Evolutionary conservation across 2,888 invertebrate genomes (phyloP).

Genomic region (Cyclophora albipunctata): DNA sequence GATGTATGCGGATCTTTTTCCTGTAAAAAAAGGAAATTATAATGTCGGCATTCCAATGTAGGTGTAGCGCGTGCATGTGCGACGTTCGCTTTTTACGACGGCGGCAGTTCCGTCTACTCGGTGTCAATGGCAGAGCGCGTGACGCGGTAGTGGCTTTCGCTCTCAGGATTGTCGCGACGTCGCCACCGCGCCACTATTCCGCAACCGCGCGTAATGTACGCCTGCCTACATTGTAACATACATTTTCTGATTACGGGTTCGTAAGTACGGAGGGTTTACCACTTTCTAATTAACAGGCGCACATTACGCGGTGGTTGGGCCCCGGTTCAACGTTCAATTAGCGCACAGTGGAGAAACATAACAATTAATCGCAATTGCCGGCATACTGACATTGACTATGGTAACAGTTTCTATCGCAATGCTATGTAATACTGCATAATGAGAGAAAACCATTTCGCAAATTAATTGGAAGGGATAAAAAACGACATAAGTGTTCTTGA

Average conservation of each 20-base stretch:
- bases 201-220: conserved; percentile 40
- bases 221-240: conserved; percentile 28
- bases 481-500: not conserved
- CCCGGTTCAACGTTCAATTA: conserved; percentile 34
- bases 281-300: conserved; percentile 45
- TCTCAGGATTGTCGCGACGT: conserved; percentile 34
- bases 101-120: conserved; percentile 47
- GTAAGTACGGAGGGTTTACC: conserved; percentile 26
- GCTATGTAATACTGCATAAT: conserved; percentile 22
- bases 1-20: conserved; percentile 74
- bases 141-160: conserved; percentile 62
- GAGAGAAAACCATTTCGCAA: conserved; percentile 19
- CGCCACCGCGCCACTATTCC: conserved; percentile 24
- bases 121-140: conserved; percentile 60
- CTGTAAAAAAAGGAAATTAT: conserved; percentile 59
- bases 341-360: conserved; percentile 49
- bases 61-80: conserved; percentile 48
- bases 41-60: conserved; percentile 37
- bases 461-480: not conserved
- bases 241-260: conserved; percentile 23
- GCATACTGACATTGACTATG: conserved; percentile 48
- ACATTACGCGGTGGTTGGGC: conserved; percentile 37
- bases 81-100: conserved; percentile 30
- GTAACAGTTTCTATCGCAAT: conserved; percentile 37
- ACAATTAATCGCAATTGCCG: conserved; percentile 46